Percentiles rank a stretch among this genome's conserved stretches.
phyloP scores from a whole-genome alignment of 2,113 vertebrate species.

The Gobio gobio region DNA sequence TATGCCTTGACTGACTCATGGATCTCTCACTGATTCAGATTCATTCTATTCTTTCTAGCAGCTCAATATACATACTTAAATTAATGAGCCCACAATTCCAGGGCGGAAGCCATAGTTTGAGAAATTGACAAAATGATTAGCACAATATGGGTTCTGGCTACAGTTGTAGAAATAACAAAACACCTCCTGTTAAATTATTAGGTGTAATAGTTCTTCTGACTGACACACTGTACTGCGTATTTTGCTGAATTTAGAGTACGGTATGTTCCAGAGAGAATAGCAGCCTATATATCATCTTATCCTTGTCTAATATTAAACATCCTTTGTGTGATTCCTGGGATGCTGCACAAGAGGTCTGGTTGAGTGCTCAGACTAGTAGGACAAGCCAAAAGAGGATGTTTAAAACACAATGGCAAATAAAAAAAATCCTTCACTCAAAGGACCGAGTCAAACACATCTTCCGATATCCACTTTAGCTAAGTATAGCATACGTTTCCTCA shows the following conservation, averaged over 20 bases:
- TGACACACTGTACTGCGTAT: not conserved
- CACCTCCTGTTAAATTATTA: not conserved
- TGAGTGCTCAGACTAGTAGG: not conserved
- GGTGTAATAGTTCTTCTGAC: not conserved
- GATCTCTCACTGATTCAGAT: not conserved
- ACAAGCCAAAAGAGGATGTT: constrained; percentile 15
- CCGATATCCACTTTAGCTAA: constrained; percentile 2
- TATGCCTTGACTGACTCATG: not conserved
- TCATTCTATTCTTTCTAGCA: not conserved
- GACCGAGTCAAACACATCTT: not conserved
- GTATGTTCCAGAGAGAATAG: not conserved
- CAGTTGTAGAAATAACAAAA: not conserved
- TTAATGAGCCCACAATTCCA: not conserved
- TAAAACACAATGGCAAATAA: constrained; percentile 6
- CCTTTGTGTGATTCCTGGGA: not conserved
- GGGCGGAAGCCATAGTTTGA: not conserved
- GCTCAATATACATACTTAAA: constrained; percentile 8
- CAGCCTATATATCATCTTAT: not conserved
- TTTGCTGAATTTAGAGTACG: not conserved
- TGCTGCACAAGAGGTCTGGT: not conserved
- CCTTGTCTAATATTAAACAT: constrained; percentile 10
- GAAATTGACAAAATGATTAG: not conserved
- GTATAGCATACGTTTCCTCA: not conserved
- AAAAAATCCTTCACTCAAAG: not conserved
- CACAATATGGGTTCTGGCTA: not conserved